phyloP scores from a whole-genome alignment of 1,140 invertebrate species.

The Acromyrmex charruanus region DNA sequence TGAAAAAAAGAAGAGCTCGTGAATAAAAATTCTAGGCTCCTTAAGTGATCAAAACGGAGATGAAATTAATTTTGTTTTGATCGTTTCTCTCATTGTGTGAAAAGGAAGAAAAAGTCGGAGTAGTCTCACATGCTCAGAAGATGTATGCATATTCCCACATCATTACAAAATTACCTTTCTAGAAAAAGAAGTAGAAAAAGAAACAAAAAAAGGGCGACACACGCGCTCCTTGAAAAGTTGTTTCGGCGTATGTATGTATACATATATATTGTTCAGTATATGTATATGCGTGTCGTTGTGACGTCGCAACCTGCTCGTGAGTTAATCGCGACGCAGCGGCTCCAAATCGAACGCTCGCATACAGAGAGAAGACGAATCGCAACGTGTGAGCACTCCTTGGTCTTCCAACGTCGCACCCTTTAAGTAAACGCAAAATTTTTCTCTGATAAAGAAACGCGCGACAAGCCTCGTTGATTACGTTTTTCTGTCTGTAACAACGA shows the following conservation, averaged over 20 bases:
- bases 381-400: background rate
- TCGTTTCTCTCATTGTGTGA: background rate
- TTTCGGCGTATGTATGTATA: background rate
- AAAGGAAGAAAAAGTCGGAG: background rate
- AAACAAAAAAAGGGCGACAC: no score
- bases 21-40: background rate
- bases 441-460: background rate
- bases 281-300: background rate
- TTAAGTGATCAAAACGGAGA: background rate
- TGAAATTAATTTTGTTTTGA: background rate
- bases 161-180: no score
- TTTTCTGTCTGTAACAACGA: background rate
- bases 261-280: background rate
- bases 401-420: background rate
- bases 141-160: no score
- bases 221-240: no score
- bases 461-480: background rate
- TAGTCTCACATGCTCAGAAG: no score
- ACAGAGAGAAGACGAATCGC: background rate
- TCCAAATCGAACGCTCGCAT: constrained; percentile 25
- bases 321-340: constrained; percentile 44
- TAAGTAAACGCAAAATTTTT: constrained; percentile 32
- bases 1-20: background rate
- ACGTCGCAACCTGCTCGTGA: constrained; percentile 13
- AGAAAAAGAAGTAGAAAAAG: no score